Evolutionary conservation across 2,797 vertebrate genomes (phyloP).

Genomic region (Danionella dracula): DNA sequence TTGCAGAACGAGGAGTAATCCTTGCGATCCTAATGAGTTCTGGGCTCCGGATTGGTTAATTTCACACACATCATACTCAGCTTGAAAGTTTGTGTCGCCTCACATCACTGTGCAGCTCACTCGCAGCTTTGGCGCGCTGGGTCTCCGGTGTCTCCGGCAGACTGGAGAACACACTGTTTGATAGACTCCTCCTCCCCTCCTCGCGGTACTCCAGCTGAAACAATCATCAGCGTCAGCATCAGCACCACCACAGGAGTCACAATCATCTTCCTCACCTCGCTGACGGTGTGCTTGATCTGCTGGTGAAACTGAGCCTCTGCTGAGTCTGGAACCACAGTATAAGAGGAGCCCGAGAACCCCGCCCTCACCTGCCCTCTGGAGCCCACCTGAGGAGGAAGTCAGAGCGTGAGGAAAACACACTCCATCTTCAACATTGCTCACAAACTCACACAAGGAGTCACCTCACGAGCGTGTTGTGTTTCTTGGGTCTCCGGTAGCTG

Average conservation of each 20-base stretch:
- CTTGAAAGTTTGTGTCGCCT: neutral
- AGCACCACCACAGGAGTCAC: too few relatives aligned
- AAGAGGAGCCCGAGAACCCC: neutral
- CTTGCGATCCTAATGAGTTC: too few relatives aligned
- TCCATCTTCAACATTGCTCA: neutral
- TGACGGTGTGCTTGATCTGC: conserved; percentile 72
- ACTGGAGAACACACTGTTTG: conserved; percentile 38
- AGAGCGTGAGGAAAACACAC: neutral
- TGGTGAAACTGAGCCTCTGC: conserved; percentile 75
- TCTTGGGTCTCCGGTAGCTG: conserved; percentile 77
- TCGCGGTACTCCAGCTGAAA: conserved; percentile 58
- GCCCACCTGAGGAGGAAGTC: neutral
- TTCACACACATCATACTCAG: too few relatives aligned
- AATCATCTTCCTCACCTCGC: conserved; percentile 44
- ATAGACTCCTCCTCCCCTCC: conserved; percentile 7
- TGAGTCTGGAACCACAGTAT: conserved; percentile 64
- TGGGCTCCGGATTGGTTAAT: too few relatives aligned
- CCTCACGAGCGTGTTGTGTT: conserved; percentile 73
- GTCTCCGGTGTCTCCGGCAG: conserved; percentile 37
- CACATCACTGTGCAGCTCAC: conserved; percentile 82
- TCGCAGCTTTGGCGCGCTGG: conserved; percentile 25
- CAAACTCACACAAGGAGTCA: conserved; percentile 36
- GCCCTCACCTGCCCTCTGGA: conserved; percentile 2
- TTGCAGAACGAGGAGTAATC: too few relatives aligned
- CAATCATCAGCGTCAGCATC: neutral